phyloP scores from a whole-genome alignment of 2,113 vertebrate species.

The Meleagris gallopavo region DNA sequence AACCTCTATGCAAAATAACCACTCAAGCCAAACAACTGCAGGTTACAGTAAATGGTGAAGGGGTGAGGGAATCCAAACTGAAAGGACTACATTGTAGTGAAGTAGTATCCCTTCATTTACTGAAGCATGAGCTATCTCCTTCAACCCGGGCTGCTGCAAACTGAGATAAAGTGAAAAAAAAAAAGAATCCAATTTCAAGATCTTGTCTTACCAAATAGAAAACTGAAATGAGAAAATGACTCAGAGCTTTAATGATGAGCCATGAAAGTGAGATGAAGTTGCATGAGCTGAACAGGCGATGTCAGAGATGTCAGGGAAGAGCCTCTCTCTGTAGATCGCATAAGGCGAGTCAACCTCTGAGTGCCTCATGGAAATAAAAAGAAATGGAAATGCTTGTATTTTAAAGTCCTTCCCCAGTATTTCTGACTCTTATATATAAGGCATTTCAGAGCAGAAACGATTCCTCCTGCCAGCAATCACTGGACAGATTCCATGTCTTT shows the following conservation, averaged over 20 bases:
- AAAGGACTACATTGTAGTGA: background rate
- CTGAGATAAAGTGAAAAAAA: background rate
- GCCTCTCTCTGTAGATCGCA: background rate
- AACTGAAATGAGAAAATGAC: conserved; percentile 24
- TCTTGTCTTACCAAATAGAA: conserved; percentile 2
- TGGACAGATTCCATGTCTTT: conserved; percentile 10
- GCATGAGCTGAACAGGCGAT: background rate
- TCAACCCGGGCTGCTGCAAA: conserved; percentile 19
- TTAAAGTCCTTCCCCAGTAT: background rate
- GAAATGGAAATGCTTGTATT: background rate
- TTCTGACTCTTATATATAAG: background rate
- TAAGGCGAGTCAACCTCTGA: conserved; percentile 8
- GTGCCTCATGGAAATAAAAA: background rate
- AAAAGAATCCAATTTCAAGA: background rate
- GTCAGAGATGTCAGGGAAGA: background rate
- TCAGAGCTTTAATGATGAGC: background rate
- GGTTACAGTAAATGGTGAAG: background rate
- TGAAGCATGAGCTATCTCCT: background rate
- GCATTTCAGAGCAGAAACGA: background rate
- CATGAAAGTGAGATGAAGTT: background rate
- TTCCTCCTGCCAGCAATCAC: background rate
- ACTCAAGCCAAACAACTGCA: background rate
- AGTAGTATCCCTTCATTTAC: background rate
- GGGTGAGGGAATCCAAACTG: background rate
- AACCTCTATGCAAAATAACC: background rate